Percentiles rank a stretch among this genome's conserved stretches.
These are phyloP conservation scores for Ophion slaviceki DNA, from an alignment of 2,888 invertebrate genomes.

Conservation along the genomic window DNA sequence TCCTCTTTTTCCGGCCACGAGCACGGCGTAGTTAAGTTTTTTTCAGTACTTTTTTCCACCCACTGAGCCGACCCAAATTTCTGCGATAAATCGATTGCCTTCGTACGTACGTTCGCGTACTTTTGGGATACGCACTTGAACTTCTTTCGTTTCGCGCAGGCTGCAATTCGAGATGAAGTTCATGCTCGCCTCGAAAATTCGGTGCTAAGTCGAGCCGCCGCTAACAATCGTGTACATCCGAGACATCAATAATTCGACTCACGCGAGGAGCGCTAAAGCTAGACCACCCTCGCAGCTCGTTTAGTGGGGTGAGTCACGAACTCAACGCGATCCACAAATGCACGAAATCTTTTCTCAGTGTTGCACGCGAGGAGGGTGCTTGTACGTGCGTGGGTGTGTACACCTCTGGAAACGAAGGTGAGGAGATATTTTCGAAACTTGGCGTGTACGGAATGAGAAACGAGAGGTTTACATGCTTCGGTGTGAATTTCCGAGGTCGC, in stretches of 20 bases:
- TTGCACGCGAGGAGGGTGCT: not conserved
- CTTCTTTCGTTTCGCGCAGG: not conserved
- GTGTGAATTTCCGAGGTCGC: slow-evolving; percentile 23
- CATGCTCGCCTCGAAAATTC: not conserved
- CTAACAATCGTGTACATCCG: not conserved
- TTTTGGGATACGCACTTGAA: not conserved
- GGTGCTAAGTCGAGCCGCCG: slow-evolving; percentile 12
- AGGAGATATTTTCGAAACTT: slow-evolving; percentile 54
- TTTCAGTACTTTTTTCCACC: not conserved
- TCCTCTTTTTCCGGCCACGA: no score
- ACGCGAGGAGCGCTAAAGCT: slow-evolving; percentile 15
- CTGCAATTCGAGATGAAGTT: not conserved
- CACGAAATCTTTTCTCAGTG: slow-evolving; percentile 22
- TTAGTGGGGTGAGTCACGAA: slow-evolving; percentile 26
- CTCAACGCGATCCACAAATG: slow-evolving; percentile 1
- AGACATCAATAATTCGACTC: slow-evolving; percentile 9
- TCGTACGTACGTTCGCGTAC: not conserved
- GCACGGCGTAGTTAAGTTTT: not conserved
- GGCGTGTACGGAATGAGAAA: slow-evolving; percentile 23
- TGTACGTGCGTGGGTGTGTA: slow-evolving; percentile 7
- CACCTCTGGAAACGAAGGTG: slow-evolving; percentile 54
- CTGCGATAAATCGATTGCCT: not conserved
- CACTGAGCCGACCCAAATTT: not conserved
- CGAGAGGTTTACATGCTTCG: not conserved
- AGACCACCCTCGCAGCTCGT: not conserved